Base-by-base conservation (phyloP, 2,888 invertebrate genomes). In the Cosmorhoe ocellata region DNA sequence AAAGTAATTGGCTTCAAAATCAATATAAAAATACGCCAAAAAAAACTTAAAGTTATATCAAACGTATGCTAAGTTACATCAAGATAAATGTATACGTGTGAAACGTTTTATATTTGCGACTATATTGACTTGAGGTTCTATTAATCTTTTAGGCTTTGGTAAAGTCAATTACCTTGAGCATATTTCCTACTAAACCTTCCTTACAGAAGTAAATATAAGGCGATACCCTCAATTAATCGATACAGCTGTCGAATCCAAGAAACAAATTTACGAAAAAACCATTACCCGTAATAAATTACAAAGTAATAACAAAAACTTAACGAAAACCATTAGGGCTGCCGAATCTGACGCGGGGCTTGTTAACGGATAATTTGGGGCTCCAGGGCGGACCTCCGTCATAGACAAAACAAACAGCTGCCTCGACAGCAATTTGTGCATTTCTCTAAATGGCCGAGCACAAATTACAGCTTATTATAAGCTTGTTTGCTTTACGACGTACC, bases 381-480 rank as follows among this genome's bases (percentile, higher is more conserved):
- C 65, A 71, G 64, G 30, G 66, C 80, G 80, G 90, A 90, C 90
- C 90, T 88, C 86, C 89, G 75, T 86, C 90, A 90, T 90, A 89
- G 90, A 89, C 86, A 86, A 89, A 88, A 89, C 87, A 89, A 89
- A 88, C 90, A 89, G 85, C 90, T 89, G 89, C 89, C 84, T 65
- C 76, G 63, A 74, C 69, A 66, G 84, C 83, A 87, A 89, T 88
- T 89, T 88, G 86, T 84, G 85, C 88, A 88, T 89, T 89, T 89
- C 89, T 89, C 89, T 89, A 89, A 90, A 89, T 89, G 90, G 85
- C 82, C 85, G 82, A 82, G 77, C 88, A 86, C 89, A 89, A 90
- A 90, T 90, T 90, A 90, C 81, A 90, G 74, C 90, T 90, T 90
- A 90, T 90, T 90, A 89, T 90, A 89, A 89, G 89, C 89, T 89